Percentiles rank a stretch among this genome's conserved stretches.
phyloP scores from a whole-genome alignment of 1,140 invertebrate genomes.

The Anoplolepis gracilipes region DNA sequence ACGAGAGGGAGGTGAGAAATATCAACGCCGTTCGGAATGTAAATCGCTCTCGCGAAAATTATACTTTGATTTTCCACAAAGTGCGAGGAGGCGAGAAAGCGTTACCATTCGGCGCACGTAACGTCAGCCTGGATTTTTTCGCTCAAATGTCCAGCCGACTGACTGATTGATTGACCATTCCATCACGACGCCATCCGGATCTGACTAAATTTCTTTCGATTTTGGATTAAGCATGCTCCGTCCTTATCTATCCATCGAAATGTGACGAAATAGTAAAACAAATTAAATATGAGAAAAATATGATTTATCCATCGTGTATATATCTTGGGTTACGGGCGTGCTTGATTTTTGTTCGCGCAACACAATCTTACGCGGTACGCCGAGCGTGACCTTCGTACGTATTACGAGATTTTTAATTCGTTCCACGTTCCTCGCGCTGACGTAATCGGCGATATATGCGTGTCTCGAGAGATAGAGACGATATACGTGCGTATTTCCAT shows the following conservation, averaged over 20 bases:
- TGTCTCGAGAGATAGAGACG: neutral
- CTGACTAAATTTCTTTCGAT: neutral
- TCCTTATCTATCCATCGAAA: too few relatives aligned
- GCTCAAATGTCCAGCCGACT: neutral
- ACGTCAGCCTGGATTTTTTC: constrained; percentile 31
- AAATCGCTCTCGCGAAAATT: constrained; percentile 48
- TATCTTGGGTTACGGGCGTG: constrained; percentile 1
- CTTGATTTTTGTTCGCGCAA: constrained; percentile 26
- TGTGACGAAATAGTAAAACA: too few relatives aligned
- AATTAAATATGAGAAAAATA: neutral
- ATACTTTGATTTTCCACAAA: constrained; percentile 55
- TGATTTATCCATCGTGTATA: neutral
- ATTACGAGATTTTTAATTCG: constrained; percentile 52
- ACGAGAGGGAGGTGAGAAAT: constrained; percentile 13
- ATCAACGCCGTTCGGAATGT: constrained; percentile 47
- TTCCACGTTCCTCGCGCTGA: constrained; percentile 44
- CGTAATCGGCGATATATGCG: constrained; percentile 3
- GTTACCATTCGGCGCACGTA: constrained; percentile 29
- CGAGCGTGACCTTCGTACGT: constrained; percentile 47
- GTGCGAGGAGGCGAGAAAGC: constrained; percentile 58
- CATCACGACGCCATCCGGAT: neutral
- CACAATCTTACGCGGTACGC: constrained; percentile 22
- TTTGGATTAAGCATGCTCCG: too few relatives aligned
- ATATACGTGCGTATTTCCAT: too few relatives aligned
- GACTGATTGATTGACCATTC: too few relatives aligned